Percentiles rank a stretch among this genome's conserved stretches.
Evolutionary conservation across 2,113 vertebrate species (phyloP).

Genomic region (Tragelaphus imberbis): DNA sequence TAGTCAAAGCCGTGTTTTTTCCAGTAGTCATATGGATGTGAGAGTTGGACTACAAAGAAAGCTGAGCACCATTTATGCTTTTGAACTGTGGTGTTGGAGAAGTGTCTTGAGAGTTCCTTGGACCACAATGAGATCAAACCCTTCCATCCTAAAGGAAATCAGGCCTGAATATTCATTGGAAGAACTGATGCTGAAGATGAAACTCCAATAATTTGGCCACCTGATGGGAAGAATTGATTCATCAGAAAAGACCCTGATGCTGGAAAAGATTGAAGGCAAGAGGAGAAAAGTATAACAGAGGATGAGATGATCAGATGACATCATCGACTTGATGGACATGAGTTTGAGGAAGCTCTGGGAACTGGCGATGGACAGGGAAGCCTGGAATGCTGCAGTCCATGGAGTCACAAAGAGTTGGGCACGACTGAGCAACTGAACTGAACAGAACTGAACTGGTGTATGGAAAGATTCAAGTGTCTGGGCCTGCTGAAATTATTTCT

Average conservation of each 20-base stretch:
- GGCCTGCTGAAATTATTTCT: not conserved
- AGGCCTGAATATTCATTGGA: not conserved
- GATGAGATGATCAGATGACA: not conserved
- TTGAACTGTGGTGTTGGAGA: not conserved
- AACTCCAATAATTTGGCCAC: not conserved
- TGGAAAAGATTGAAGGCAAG: not conserved
- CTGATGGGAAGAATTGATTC: not conserved
- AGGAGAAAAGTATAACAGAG: not conserved
- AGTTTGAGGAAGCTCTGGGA: not conserved
- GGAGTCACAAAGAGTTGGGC: accelerated
- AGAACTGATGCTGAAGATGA: not conserved
- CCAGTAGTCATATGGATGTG: not conserved
- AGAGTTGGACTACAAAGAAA: not conserved
- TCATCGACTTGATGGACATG: not conserved
- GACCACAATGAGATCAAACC: not conserved
- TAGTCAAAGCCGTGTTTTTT: not conserved
- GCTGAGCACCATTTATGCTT: not conserved
- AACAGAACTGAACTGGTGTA: not conserved
- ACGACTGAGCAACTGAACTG: not conserved
- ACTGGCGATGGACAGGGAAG: not conserved
- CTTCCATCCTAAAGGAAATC: not conserved
- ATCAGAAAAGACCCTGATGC: not conserved
- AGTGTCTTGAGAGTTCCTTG: not conserved
- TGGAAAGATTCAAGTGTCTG: not conserved
- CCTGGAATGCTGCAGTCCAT: not conserved